These are phyloP conservation scores for Lethocerus indicus DNA, from an alignment of 1,140 invertebrate genomes.

Conservation along the genomic window DNA sequence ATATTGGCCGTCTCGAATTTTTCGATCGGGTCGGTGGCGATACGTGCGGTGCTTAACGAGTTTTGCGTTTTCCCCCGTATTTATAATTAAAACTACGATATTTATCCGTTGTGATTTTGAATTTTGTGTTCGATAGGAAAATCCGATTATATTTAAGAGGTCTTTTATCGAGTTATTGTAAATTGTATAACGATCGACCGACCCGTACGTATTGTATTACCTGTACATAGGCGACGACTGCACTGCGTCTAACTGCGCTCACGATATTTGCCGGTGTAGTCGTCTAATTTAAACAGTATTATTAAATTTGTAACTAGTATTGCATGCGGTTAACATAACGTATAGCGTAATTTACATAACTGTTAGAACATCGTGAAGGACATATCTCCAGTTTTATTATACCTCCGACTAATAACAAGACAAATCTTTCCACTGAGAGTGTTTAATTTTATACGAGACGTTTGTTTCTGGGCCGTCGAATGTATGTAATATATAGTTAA, in stretches of 20 bases:
- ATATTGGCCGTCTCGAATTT: constrained; percentile 1
- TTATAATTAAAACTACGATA: not conserved
- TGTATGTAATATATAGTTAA: too few species aligned
- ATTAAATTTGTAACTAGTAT: constrained; percentile 8
- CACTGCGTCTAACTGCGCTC: too few species aligned
- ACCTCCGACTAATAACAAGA: not conserved
- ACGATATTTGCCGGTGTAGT: too few species aligned
- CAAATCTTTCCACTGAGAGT: not conserved
- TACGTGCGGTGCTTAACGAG: not conserved
- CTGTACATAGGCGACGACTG: too few species aligned
- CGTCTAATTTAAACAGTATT: constrained; percentile 7
- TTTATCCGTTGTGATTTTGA: constrained; percentile 4
- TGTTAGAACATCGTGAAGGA: not conserved
- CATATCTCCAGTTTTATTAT: constrained; percentile 7
- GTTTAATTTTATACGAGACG: too few species aligned
- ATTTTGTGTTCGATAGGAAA: constrained; percentile 1
- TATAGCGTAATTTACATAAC: constrained; percentile 3
- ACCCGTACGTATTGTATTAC: too few species aligned
- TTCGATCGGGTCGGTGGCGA: constrained; percentile 1
- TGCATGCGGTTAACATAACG: constrained; percentile 4
- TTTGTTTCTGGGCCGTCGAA: too few species aligned
- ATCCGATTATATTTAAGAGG: too few species aligned
- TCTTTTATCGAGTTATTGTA: too few species aligned
- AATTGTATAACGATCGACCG: constrained; percentile 7
- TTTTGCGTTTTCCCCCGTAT: not conserved